Evolutionary conservation across 2,113 vertebrate species (phyloP), one percentile per base, ranked within the genome.

Genomic region (Sigmodon hispidus): DNA sequence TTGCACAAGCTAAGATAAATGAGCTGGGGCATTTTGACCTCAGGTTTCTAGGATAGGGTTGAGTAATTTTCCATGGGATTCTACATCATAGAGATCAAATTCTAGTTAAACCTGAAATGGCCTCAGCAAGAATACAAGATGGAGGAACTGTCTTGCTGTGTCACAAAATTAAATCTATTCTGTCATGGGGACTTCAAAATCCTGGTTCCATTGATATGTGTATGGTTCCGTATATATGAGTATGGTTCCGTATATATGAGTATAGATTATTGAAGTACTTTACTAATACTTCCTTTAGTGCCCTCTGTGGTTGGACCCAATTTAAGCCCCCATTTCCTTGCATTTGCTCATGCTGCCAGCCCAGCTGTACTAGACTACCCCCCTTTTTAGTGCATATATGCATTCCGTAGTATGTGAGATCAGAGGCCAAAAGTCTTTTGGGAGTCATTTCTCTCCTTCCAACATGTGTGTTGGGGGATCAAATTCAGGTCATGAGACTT

Each of bases 231-330:
- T n/a, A n/a, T n/a, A n/a, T n/a, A n/a, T n/a, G n/a, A n/a, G n/a
- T n/a, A n/a, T n/a, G n/a, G n/a, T n/a, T n/a, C n/a, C n/a, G n/a
- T n/a, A n/a, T n/a, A n/a, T n/a, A n/a, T n/a, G n/a, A n/a, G n/a
- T n/a, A n/a, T n/a, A n/a, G n/a, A n/a, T n/a, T 57, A 45, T 92
- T 95, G 57, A 87, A 85, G 59, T 93, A 94, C 89, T 83, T 95
- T 92, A 45, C 45, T 88, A 79, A 83, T 65, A 84, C 73, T 89
- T 91, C 67, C n/a, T 94, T 80, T 90, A 94, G 40, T 19, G 36
- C 87, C 43, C 81, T 94, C 43, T 90, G 70, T 89, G 55, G 63
- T 87, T 48, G 87, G 75, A 84, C 67, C 79, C 59, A 92, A 76
- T 73, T 97, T 91, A 57, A 89, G n/a, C 50, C 94, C 89, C 89